Percentiles rank a stretch among this genome's conserved stretches.
Conservation (phyloP, 2,797 vertebrate species). For the Sphenopsis melanotis region DNA sequence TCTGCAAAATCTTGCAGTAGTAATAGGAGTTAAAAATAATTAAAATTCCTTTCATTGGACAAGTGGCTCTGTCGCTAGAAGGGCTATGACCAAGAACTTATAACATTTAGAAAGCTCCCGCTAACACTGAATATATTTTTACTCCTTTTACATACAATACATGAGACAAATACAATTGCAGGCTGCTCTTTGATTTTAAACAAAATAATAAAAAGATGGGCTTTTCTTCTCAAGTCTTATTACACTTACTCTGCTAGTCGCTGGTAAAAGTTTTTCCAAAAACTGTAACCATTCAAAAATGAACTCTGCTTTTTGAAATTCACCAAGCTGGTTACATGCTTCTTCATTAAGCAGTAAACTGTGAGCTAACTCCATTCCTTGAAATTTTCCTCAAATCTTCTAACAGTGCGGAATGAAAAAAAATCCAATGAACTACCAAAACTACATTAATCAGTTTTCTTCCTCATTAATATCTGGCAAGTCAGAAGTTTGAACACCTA, state of each 20-base stretch:
- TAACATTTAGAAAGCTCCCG: background rate
- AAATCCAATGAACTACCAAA: background rate
- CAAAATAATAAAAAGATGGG: background rate
- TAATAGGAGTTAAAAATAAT: background rate
- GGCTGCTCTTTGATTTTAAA: background rate
- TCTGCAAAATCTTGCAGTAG: background rate
- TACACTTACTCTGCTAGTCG: constrained; percentile 77
- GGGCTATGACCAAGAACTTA: background rate
- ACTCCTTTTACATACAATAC: background rate
- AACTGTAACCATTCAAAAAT: constrained; percentile 87
- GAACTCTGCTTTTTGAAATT: constrained; percentile 84
- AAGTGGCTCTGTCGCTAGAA: background rate
- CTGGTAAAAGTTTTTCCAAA: constrained; percentile 82
- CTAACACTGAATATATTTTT: background rate
- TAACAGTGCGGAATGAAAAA: background rate
- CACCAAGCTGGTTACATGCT: constrained; percentile 74
- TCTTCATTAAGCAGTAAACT: constrained; percentile 87
- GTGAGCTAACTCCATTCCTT: constrained; percentile 86
- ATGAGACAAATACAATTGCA: background rate
- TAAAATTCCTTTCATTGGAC: background rate
- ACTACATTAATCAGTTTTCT: constrained; percentile 6
- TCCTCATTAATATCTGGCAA: constrained; percentile 1
- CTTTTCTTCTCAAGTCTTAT: background rate
- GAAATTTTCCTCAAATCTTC: background rate
- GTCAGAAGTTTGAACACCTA: constrained; percentile 27